Conservation (phyloP, 1,140 invertebrate species). For the Brevipalpus yothersi region DNA sequence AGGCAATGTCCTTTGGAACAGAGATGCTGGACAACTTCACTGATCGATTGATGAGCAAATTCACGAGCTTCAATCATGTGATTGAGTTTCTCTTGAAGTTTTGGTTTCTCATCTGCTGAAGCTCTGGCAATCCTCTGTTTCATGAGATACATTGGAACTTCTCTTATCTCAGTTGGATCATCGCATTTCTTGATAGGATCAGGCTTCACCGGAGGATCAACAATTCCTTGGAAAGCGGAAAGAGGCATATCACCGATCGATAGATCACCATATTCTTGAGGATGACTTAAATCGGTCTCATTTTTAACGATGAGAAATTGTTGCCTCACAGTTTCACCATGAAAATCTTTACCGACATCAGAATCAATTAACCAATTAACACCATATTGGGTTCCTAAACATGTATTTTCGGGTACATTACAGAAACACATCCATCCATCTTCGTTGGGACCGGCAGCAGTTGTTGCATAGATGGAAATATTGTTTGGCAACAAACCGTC, state of each 20-base stretch:
- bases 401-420: conserved; percentile 25
- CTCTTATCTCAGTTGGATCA: background rate
- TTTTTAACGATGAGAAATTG: conserved; percentile 31
- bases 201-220: background rate
- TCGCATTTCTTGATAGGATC: background rate
- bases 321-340: conserved; percentile 25
- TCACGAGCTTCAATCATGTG: background rate
- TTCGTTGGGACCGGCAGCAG: conserved; percentile 32
- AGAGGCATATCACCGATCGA: conserved; percentile 19
- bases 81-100: background rate
- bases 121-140: background rate
- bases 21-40: background rate
- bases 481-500: conserved; percentile 26
- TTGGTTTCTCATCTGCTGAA: background rate
- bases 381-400: conserved; percentile 33
- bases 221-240: conserved; percentile 20
- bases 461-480: conserved; percentile 35
- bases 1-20: background rate
- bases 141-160: background rate
- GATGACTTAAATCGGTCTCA: conserved; percentile 34
- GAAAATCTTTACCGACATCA: conserved; percentile 27
- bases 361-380: conserved; percentile 40
- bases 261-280: conserved; percentile 31
- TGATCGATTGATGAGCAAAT: background rate
- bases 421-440: conserved; percentile 33